These are phyloP conservation scores for Ischnura elegans DNA, from an alignment of 2,888 invertebrate species.

Conservation along the genomic window DNA sequence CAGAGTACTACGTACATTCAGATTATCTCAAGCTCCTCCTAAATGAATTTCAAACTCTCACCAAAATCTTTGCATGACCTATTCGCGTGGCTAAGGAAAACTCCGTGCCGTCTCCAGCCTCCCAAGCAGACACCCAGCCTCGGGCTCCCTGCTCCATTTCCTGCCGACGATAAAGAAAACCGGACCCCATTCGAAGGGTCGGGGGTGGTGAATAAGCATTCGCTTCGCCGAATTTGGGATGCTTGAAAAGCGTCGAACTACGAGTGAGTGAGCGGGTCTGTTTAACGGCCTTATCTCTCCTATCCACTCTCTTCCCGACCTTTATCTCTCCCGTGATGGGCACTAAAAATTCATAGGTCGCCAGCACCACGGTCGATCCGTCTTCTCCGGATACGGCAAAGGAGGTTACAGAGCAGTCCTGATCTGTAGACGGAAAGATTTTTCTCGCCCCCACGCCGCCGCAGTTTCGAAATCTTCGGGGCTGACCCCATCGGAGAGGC, in stretches of 20 bases:
- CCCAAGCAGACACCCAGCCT: neutral
- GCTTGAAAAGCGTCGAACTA: neutral
- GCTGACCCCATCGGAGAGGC: too few species aligned
- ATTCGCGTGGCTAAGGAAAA: fast-evolving
- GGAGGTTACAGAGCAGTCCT: too few species aligned
- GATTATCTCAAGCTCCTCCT: too few species aligned
- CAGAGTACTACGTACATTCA: too few species aligned
- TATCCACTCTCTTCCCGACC: neutral
- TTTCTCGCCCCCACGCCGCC: too few species aligned
- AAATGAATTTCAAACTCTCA: too few species aligned
- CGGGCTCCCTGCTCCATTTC: neutral
- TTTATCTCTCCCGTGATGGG: neutral
- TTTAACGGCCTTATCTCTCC: neutral
- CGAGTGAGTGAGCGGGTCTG: neutral
- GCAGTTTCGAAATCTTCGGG: too few species aligned
- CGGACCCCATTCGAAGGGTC: neutral
- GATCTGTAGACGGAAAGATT: too few species aligned
- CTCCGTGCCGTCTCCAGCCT: neutral
- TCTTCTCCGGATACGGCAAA: neutral
- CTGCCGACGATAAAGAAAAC: neutral
- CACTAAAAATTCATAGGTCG: neutral
- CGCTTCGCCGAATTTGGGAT: neutral
- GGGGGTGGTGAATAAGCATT: neutral
- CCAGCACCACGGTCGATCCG: neutral
- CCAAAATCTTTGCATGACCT: too few species aligned